Evolutionary conservation across 2,797 vertebrate genomes (phyloP).

Genomic region (Sebastes jordani): DNA sequence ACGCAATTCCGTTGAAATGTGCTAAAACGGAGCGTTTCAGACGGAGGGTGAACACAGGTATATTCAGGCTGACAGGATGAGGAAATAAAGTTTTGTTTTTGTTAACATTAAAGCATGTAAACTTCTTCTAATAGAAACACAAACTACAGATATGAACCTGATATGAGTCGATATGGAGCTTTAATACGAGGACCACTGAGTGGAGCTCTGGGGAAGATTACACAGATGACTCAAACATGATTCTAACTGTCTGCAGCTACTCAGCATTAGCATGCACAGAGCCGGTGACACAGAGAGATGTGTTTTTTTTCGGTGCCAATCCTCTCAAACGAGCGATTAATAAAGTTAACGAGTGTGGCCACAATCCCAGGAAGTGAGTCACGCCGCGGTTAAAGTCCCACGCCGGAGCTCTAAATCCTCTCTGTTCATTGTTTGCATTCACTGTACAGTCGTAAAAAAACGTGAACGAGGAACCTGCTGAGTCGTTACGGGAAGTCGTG

Average conservation of each 20-base stretch:
- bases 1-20: no score
- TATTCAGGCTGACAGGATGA: accelerated
- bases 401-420: slow-evolving; percentile 25
- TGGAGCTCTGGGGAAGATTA: neutral
- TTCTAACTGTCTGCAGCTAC: neutral
- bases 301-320: neutral
- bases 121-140: no score
- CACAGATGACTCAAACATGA: neutral
- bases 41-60: no score
- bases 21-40: no score
- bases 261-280: neutral
- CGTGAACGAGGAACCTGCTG: slow-evolving; percentile 44
- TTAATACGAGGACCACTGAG: neutral
- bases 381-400: slow-evolving; percentile 4
- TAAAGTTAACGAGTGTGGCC: slow-evolving; percentile 6
- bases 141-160: no score
- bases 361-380: slow-evolving; percentile 42
- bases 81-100: no score
- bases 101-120: no score
- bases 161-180: no score
- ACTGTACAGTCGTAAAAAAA: slow-evolving; percentile 12
- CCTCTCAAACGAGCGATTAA: neutral
- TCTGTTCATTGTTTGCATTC: neutral
- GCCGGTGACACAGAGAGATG: neutral
- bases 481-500: slow-evolving; percentile 41